Conservation (phyloP, 2,113 vertebrate species). For the Bubo bubo region DNA sequence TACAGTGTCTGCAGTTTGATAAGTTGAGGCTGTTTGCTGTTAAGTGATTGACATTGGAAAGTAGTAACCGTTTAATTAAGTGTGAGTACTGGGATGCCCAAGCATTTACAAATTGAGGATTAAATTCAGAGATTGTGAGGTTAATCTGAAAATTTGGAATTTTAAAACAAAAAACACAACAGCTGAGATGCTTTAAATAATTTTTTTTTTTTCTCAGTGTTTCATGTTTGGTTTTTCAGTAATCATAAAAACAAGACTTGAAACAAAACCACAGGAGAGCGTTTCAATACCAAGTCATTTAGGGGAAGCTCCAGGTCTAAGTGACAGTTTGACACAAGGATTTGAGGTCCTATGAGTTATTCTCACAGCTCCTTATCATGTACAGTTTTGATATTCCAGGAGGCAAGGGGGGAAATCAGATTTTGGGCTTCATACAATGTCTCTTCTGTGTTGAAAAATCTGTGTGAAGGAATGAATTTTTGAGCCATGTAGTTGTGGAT, state of each 20-base stretch:
- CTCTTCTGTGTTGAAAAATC: not conserved
- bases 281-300: not conserved
- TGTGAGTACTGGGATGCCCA: fast-evolving
- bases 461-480: not conserved
- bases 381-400: not conserved
- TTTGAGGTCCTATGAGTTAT: not conserved
- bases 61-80: not conserved
- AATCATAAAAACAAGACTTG: not conserved
- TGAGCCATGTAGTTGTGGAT: not conserved
- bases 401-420: not conserved
- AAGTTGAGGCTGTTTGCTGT: not conserved
- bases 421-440: not conserved
- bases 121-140: not conserved
- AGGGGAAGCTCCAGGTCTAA: not conserved
- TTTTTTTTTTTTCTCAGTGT: not conserved
- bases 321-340: not conserved
- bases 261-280: not conserved
- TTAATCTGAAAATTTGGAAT: not conserved
- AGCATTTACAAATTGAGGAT: not conserved
- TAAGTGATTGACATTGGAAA: not conserved
- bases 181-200: not conserved
- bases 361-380: not conserved
- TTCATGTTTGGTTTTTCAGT: not conserved
- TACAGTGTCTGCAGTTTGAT: not conserved
- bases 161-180: not conserved